Percentiles rank a stretch among this genome's conserved stretches.
Evolutionary conservation across 2,888 invertebrate genomes (phyloP).

Genomic region (Ophion obscuratus): DNA sequence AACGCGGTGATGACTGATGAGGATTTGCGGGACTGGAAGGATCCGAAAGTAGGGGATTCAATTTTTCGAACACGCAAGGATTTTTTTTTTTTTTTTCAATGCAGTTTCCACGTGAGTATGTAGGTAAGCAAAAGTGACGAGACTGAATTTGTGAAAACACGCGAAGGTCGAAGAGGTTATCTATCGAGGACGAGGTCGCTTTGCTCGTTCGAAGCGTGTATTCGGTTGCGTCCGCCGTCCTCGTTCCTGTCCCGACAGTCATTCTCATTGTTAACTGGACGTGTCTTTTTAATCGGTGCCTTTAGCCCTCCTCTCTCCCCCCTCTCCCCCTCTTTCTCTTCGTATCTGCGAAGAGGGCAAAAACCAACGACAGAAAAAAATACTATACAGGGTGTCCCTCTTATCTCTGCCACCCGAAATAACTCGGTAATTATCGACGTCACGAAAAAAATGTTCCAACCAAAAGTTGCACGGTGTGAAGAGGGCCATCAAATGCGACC

Average conservation of each 20-base stretch:
- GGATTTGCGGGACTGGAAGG: too few relatives aligned
- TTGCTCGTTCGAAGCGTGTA: constrained; percentile 2
- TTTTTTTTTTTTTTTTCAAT: background rate
- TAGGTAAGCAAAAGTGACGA: background rate
- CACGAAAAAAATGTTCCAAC: too few relatives aligned
- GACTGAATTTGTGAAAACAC: background rate
- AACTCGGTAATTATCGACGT: too few relatives aligned
- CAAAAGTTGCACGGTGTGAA: too few relatives aligned
- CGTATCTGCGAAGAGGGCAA: constrained; percentile 66
- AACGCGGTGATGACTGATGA: too few relatives aligned
- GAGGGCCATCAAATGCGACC: too few relatives aligned
- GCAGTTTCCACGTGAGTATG: background rate
- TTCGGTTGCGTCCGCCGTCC: constrained; percentile 45
- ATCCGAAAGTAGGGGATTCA: too few relatives aligned
- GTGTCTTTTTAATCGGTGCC: background rate
- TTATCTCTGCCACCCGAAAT: too few relatives aligned
- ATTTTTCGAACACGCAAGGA: too few relatives aligned
- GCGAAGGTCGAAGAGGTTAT: constrained; percentile 36
- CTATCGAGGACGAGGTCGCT: constrained; percentile 54
- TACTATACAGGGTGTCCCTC: too few relatives aligned
- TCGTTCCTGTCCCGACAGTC: constrained; percentile 44
- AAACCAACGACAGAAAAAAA: constrained; percentile 69
- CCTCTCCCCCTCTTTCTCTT: constrained; percentile 25
- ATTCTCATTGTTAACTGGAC: constrained; percentile 46
- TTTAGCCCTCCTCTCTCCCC: constrained; percentile 37